These are phyloP conservation scores for Eolophus roseicapilla DNA, from an alignment of 2,113 vertebrate genomes.

Conservation along the genomic window DNA sequence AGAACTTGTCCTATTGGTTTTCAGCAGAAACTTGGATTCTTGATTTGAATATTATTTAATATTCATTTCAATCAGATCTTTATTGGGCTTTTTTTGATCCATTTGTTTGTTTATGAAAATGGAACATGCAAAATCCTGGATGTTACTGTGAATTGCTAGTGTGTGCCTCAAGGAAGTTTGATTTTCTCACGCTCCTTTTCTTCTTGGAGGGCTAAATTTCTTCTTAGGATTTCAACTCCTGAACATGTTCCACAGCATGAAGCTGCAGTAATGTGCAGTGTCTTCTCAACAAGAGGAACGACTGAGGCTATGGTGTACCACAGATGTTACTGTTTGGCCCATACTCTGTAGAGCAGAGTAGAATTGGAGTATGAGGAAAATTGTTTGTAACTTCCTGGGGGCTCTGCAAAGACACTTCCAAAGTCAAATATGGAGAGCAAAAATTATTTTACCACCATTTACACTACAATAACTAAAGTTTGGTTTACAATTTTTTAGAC, in stretches of 20 bases:
- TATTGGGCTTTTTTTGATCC: too few species aligned
- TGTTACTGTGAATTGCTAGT: not conserved
- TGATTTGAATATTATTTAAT: not conserved
- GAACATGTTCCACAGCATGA: not conserved
- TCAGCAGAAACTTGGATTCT: not conserved
- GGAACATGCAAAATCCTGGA: not conserved
- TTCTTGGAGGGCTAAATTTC: not conserved
- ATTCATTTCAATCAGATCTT: not conserved
- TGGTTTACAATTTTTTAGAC: not conserved
- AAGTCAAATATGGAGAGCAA: not conserved
- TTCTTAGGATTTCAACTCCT: not conserved
- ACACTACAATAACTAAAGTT: not conserved
- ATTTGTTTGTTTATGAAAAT: not conserved
- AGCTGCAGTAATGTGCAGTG: not conserved
- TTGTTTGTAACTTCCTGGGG: not conserved
- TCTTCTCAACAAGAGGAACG: not conserved
- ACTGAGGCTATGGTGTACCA: not conserved
- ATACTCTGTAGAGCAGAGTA: not conserved
- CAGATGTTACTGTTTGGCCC: not conserved
- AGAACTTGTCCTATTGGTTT: not conserved
- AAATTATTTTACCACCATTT: not conserved
- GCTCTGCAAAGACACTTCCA: not conserved
- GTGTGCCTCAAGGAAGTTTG: not conserved
- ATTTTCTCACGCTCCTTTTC: not conserved
- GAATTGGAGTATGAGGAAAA: not conserved